Evolutionary conservation across 2,888 invertebrate species (phyloP).

Genomic region (Ernsta delagoae): DNA sequence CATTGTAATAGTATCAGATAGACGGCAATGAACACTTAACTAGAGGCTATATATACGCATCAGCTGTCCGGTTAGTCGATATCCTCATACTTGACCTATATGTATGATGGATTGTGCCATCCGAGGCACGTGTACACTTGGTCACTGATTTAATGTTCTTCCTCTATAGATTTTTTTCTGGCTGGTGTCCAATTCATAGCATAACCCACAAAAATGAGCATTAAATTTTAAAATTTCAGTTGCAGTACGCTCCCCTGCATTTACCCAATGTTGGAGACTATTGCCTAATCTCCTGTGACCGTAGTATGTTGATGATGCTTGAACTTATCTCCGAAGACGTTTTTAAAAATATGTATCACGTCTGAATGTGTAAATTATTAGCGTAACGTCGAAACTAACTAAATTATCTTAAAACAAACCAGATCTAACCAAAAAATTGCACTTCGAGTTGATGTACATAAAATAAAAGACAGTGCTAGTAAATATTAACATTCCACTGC

Average conservation of each 20-base stretch:
- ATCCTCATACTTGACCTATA: constrained; percentile 16
- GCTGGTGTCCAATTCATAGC: neutral
- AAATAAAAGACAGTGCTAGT: neutral
- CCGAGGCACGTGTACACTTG: constrained; percentile 14
- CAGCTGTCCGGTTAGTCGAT: neutral
- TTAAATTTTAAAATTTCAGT: neutral
- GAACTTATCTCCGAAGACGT: too few species aligned
- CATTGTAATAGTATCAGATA: neutral
- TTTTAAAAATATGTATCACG: too few species aligned
- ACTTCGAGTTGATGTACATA: neutral
- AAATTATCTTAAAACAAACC: too few species aligned
- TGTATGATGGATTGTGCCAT: constrained; percentile 8
- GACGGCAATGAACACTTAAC: neutral
- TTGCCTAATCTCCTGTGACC: too few species aligned
- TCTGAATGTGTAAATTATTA: too few species aligned
- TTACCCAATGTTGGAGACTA: too few species aligned
- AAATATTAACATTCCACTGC: neutral
- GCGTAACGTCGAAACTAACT: too few species aligned
- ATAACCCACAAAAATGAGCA: neutral
- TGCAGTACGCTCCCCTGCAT: neutral
- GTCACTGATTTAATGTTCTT: constrained; percentile 6
- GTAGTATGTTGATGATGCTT: too few species aligned
- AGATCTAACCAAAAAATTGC: neutral
- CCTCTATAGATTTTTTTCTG: constrained; percentile 5
- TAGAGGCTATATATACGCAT: neutral